A percentile compares a stretch with the other conserved stretches of the same genome.
These are phyloP conservation scores for Lepeophtheirus nordmannii DNA, from an alignment of 2,888 invertebrate species.

Conservation along the genomic window DNA sequence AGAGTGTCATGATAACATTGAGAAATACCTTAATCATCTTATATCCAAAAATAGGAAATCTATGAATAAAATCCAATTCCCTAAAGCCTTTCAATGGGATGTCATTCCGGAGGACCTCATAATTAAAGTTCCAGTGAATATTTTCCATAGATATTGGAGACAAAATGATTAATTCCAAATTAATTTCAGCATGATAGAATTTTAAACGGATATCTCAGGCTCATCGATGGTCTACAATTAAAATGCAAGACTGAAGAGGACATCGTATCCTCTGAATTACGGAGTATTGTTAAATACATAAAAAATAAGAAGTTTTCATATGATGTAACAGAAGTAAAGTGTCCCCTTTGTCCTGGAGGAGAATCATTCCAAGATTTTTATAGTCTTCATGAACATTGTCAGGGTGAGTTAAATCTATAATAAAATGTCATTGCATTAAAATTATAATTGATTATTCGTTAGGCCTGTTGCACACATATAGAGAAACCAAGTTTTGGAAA, in stretches of 20 bases:
- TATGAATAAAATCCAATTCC: background rate
- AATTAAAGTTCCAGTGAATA: background rate
- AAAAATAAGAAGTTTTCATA: background rate
- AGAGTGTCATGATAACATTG: background rate
- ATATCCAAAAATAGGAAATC: background rate
- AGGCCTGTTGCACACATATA: background rate
- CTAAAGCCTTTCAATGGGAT: background rate
- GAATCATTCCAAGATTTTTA: background rate
- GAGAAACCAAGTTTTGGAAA: background rate
- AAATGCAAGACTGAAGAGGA: constrained; percentile 3
- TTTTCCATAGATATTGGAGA: too few species aligned
- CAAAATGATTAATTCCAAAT: too few species aligned
- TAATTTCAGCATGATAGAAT: too few species aligned
- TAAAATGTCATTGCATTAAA: background rate
- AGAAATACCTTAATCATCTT: background rate
- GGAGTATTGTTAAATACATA: background rate
- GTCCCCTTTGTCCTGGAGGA: background rate
- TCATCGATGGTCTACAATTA: background rate
- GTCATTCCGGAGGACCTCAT: background rate
- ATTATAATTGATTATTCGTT: too few species aligned
- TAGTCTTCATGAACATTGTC: background rate
- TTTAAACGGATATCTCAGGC: background rate
- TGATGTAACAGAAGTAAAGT: background rate
- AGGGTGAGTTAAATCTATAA: background rate
- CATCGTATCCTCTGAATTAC: background rate